A percentile compares a stretch with the other conserved stretches of the same genome.
Conservation (phyloP, 1,140 invertebrate species). For the Phenacoccus solenopsis region DNA sequence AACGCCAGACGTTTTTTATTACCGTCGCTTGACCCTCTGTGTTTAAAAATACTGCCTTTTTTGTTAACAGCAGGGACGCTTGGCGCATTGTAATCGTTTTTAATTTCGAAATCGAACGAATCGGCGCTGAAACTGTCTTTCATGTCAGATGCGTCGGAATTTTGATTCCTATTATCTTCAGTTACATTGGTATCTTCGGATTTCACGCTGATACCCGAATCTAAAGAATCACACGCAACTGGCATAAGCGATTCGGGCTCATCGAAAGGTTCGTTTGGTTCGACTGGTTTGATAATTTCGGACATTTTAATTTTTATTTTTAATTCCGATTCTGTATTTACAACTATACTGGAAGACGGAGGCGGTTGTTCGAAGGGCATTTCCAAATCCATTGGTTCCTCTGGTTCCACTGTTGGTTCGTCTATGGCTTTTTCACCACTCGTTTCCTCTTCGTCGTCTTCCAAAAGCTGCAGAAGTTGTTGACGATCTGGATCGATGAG, state of each 20-base stretch:
- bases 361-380: not conserved
- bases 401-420: slow-evolving; percentile 10
- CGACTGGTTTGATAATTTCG: not conserved
- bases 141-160: not conserved
- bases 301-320: slow-evolving; percentile 8
- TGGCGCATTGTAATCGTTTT: not conserved
- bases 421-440: slow-evolving; percentile 14
- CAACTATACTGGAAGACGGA: too few species aligned
- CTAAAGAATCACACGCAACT: not conserved
- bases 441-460: slow-evolving; percentile 23
- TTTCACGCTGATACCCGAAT: not conserved
- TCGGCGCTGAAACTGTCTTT: not conserved
- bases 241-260: not conserved
- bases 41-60: slow-evolving; percentile 73
- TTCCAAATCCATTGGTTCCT: slow-evolving; percentile 1
- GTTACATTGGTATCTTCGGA: not conserved
- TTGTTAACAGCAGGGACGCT: not conserved
- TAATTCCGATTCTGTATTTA: not conserved
- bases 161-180: not conserved
- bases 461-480: slow-evolving; percentile 28
- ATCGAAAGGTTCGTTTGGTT: not conserved
- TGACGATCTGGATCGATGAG: slow-evolving; percentile 25
- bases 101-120: not conserved
- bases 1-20: slow-evolving; percentile 65
- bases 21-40: slow-evolving; percentile 54